These are phyloP conservation scores for Ophonus ardosiacus DNA, from an alignment of 2,888 invertebrate genomes.

Conservation along the genomic window DNA sequence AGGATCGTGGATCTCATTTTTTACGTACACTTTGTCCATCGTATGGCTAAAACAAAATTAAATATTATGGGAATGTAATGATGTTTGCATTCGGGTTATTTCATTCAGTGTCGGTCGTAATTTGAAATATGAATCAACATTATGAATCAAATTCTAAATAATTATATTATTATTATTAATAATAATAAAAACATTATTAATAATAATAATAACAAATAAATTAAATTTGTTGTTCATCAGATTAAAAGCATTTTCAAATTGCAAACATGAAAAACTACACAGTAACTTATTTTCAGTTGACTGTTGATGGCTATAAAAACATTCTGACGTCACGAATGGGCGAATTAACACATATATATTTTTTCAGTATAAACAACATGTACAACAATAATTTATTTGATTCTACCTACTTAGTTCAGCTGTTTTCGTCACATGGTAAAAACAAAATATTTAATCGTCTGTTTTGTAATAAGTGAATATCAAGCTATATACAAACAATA, in stretches of 20 bases:
- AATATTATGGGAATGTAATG: neutral
- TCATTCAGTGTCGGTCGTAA: too few species aligned
- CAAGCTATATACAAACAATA: neutral
- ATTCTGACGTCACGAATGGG: constrained; percentile 35
- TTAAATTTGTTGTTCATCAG: neutral
- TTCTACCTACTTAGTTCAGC: neutral
- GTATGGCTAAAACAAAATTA: constrained; percentile 70
- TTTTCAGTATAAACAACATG: constrained; percentile 16
- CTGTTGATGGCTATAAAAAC: constrained; percentile 32
- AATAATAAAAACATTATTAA: too few species aligned
- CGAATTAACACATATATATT: constrained; percentile 30
- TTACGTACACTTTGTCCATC: constrained; percentile 78
- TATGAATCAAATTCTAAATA: neutral
- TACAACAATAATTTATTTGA: constrained; percentile 1
- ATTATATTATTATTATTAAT: too few species aligned
- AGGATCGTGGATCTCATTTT: constrained; percentile 74
- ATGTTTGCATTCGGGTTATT: too few species aligned
- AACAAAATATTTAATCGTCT: neutral
- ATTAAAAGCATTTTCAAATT: constrained; percentile 13
- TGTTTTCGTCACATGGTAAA: neutral
- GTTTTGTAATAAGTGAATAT: constrained; percentile 1
- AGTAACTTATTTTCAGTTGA: constrained; percentile 40
- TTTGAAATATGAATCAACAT: neutral
- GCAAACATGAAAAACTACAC: constrained; percentile 38
- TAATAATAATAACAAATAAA: neutral